Conservation (phyloP, 2,888 invertebrate species). For the Hirudinaria manillensis region DNA sequence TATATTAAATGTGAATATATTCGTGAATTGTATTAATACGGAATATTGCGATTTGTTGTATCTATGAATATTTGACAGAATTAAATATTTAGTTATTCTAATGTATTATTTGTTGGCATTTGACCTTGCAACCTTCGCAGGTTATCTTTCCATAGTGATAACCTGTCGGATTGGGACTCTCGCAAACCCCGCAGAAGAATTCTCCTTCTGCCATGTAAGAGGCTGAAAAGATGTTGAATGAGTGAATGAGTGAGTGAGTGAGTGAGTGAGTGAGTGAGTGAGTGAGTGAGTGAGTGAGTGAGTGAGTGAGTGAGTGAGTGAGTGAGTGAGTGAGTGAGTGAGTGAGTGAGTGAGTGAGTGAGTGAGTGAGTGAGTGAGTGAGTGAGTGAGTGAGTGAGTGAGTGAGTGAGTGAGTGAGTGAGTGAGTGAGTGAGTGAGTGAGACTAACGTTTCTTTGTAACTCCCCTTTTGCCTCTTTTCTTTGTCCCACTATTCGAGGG, state of each 20-base stretch:
- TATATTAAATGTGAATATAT: no score
- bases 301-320: slow-evolving; percentile 34
- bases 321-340: slow-evolving; percentile 34
- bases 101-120: slow-evolving; percentile 2
- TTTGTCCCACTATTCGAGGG: no score
- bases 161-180: not conserved
- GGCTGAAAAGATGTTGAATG: slow-evolving; percentile 2
- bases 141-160: slow-evolving; percentile 1
- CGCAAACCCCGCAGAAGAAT: not conserved
- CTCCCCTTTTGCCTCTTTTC: no score
- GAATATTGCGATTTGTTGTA: no score
- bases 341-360: slow-evolving; percentile 34
- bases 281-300: slow-evolving; percentile 24
- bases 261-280: slow-evolving; percentile 22
- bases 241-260: slow-evolving; percentile 19
- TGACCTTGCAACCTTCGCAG: slow-evolving; percentile 1
- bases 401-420: slow-evolving; percentile 27
- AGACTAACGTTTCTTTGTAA: not conserved
- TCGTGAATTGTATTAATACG: no score
- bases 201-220: slow-evolving; percentile 4
- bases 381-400: slow-evolving; percentile 35
- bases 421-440: slow-evolving; percentile 16
- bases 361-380: slow-evolving; percentile 35
- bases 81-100: no score
- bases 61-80: no score